Base-by-base conservation (phyloP, 1,140 invertebrate species). In the Anastatus disparis region DNA sequence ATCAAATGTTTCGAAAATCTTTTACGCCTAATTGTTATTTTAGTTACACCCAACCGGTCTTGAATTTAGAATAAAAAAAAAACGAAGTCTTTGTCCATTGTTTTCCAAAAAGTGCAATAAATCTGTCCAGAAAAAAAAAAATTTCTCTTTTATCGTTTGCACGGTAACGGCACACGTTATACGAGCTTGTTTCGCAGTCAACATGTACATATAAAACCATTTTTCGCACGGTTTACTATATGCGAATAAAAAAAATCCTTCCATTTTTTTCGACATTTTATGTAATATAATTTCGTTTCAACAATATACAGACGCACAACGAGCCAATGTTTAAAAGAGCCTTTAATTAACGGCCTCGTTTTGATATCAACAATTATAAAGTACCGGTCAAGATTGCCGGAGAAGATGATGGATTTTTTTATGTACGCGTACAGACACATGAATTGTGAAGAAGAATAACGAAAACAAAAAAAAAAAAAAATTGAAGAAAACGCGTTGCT, bases 191-290 rank as follows among this genome's bases (percentile, higher is more conserved):
- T 53, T 53, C 52, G 52, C 27, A 29, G 48, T 8, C 48, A 52
- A 26, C 9, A 35, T n/a, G n/a, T n/a, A n/a, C 7, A 13, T 13
- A 24, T 29, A 27, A 17, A 56, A 40, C 13, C 9, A 58, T 2
- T 9, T 58, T 58, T 58, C 35, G 55, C 55, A 58, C 35, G 55
- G 55, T 17, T 26, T 20, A 22, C 52, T 26, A 2, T 22, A 12
- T 53, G 0, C n/a, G n/a, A n/a, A n/a, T n/a, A n/a, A n/a, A n/a
- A n/a, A n/a, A n/a, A 2, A 2, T 26, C 20, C 26, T 26, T 26
- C 20, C 24, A 9, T n/a, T 50, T 48, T 56, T 58, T 58, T 67
- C 42, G 64, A 58, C 40, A 55, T 58, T 56, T n/a, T 67, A 48
- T 58, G 20, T 46, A 56, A 46, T 31, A 46, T n/a, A n/a, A n/a